phyloP scores from a whole-genome alignment of 2,797 vertebrate genomes.

The Limnodromus scolopaceus region DNA sequence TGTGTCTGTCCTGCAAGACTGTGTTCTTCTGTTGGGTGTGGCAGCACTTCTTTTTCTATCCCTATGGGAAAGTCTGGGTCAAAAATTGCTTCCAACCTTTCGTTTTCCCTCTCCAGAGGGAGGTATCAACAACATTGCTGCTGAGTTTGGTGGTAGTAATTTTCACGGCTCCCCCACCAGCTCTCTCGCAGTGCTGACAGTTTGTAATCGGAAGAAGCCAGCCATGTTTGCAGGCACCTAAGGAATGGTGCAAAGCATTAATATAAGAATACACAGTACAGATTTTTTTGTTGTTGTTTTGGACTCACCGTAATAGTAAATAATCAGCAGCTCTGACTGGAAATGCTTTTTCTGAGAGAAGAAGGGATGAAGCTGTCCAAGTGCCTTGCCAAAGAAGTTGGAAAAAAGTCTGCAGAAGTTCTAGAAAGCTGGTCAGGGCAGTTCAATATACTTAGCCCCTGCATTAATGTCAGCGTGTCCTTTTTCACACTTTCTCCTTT shows the following conservation, averaged over 20 bases:
- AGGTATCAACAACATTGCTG: background rate
- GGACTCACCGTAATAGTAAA: background rate
- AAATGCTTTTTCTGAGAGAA: background rate
- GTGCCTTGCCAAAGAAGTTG: background rate
- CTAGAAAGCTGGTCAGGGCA: background rate
- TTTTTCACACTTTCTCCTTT: background rate
- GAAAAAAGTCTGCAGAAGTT: background rate
- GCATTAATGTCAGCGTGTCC: background rate
- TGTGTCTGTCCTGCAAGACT: background rate
- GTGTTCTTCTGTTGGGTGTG: conserved; percentile 23
- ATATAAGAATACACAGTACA: background rate
- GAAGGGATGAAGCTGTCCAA: background rate
- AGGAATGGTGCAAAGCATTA: background rate
- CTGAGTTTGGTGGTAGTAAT: background rate
- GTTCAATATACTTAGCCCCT: background rate
- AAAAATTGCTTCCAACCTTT: background rate
- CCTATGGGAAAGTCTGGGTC: background rate
- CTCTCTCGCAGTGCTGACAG: background rate
- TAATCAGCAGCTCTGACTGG: background rate
- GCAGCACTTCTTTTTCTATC: background rate
- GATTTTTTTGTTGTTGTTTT: background rate
- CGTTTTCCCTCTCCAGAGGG: background rate
- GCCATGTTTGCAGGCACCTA: background rate
- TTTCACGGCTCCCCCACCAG: background rate
- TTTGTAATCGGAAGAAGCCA: background rate